Evolutionary conservation across 1,140 invertebrate species (phyloP), one percentile per base, ranked within the genome.

Genomic region (Drosophila ambigua): DNA sequence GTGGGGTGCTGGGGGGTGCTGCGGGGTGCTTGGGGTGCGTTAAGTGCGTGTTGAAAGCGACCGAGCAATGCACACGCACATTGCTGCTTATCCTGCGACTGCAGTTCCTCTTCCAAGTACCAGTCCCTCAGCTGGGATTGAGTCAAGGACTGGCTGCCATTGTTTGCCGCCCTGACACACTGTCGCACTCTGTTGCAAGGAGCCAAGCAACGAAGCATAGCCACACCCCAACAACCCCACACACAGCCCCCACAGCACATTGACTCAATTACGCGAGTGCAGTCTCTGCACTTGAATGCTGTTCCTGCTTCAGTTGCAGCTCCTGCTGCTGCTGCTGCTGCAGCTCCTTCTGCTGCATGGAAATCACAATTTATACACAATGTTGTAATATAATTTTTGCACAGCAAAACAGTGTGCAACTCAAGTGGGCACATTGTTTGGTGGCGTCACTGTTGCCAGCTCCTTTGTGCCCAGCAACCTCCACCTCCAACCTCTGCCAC

Each of bases 381-480:
- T 85, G 82, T 85, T 87, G 82, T 82, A 85, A 85, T 82, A 85
- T 87, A 85, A 85, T 87, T 85, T 85, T 84, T 85, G 66, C 77
- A 61, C 80, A 85, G 77, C 69, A 64, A 72, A 81, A 84, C 81
- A 84, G 73, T 72, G 74, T 68, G 81, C 81, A 75, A 69, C 73
- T 85, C 74, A 78, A 85, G 81, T 85, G 81, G 81, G 73, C 82
- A 83, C 79, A 84, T 83, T 83, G 79, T 83, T 78, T 75, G 79
- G 44, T 49, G 63, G 79, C 80, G 80, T 79, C 60, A 69, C 78
- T 68, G 50, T 63, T 61, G 35, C 35, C 35, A 39, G 68, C 71
- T 73, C 58, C 71, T 73, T 72, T 31, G 48, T 20, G 41, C 39
- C 7, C 41, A 8, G 24, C 52, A n/a, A 11, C 2, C 15, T 4